Base-by-base conservation (phyloP, 1,140 invertebrate genomes). In the Vanessa tameamea region DNA sequence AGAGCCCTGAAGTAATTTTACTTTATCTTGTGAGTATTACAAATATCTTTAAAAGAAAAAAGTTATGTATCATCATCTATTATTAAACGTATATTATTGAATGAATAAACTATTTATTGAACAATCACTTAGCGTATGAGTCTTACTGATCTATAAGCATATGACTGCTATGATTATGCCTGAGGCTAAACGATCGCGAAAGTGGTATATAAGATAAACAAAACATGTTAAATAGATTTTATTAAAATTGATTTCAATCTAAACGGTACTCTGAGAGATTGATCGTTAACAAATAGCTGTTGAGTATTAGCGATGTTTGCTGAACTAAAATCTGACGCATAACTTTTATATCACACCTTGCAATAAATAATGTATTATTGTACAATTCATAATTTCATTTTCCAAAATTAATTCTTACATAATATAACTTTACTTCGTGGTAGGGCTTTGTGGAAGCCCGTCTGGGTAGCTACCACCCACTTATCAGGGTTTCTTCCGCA, bases 91-190 rank as follows among this genome's bases (percentile, higher is more conserved):
- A 71, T 73, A 43, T 65, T 71, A 75, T 80, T 76, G 75, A 67
- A 57, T 65, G 66, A 72, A 69, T 51, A 63, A 71, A 72, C 50
- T 77, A 78, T 70, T 79, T 81, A 79, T 75, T 78, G 69, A 77
- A 78, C 68, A 68, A 82, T 82, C 79, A 80, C 75, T 83, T 82
- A 85, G 67, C 79, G 76, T 15, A 55, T 61, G 53, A 78, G 59
- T 78, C 72, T 69, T 76, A 77, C 75, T 78, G 63, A 75, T 47
- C 61, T 70, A 51, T 69, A 74, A 69, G 51, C 59, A 67, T 31
- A 69, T 31, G 26, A 67, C 31, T 31, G 26, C 26, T 31, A 69
- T 73, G 8, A 55, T 69, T 74, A 64, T 74, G 50, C 64, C 57
- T 47, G 12, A 9, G 13, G 37, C 66, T 69, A 74, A 74, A 55